A percentile compares a stretch with the other conserved stretches of the same genome.
phyloP scores from a whole-genome alignment of 2,113 vertebrate genomes.

The Elephantulus edwardii region DNA sequence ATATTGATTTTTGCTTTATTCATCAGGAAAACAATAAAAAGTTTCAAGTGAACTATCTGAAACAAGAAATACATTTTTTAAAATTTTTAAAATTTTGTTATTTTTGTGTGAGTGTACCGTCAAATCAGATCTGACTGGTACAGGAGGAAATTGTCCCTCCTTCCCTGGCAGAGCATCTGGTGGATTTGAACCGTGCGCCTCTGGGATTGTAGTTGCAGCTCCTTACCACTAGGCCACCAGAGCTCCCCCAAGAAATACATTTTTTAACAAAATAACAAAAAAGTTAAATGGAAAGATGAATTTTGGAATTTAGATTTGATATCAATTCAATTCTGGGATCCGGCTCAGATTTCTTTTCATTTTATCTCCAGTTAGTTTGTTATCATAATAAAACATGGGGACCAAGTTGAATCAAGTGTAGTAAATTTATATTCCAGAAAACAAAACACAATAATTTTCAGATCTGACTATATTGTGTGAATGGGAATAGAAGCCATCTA shows the following conservation, averaged over 20 bases:
- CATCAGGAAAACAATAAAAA: background rate
- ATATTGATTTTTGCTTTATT: background rate
- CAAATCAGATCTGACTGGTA: too few species aligned
- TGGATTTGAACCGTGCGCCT: too few species aligned
- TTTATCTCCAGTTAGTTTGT: background rate
- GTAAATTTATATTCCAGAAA: background rate
- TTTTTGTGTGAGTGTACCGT: too few species aligned
- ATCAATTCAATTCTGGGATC: background rate
- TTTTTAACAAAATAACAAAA: too few species aligned
- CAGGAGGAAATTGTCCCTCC: too few species aligned
- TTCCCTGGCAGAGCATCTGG: too few species aligned
- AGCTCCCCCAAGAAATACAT: too few species aligned
- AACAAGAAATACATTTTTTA: background rate
- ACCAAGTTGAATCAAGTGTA: background rate
- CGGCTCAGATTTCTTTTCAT: background rate
- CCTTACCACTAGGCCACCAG: too few species aligned
- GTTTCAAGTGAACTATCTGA: constrained; percentile 5
- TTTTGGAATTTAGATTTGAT: background rate
- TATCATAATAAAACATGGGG: background rate
- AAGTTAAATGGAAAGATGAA: background rate
- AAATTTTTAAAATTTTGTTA: too few species aligned
- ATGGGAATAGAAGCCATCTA: background rate
- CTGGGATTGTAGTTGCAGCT: too few species aligned
- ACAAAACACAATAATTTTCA: background rate
- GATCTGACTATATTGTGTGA: background rate